Evolutionary conservation across 1,140 invertebrate genomes (phyloP), one percentile per base, ranked within the genome.

Genomic region (Diorhabda carinulata): DNA sequence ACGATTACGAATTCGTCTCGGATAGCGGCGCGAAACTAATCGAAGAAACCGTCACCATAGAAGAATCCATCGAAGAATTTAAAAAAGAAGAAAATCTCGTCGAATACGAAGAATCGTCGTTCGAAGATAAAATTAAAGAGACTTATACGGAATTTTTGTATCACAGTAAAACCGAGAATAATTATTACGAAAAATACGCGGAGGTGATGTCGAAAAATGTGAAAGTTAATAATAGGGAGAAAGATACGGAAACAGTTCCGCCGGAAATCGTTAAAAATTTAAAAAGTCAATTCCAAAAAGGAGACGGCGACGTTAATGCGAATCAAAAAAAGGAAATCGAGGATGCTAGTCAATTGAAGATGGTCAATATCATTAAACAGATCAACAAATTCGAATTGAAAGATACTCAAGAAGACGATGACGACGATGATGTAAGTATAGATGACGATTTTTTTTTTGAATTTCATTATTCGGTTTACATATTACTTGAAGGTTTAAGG

Each of bases 311-410:
- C 5, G 70, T 70, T 6, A 67, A 66, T 43, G 60, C 64, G 3
- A 57, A 44, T 7, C 60, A 65, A 8, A 72, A 72, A 62, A 72
- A 74, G 52, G 69, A 64, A n/a, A 40, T 9, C 47, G 66, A 70
- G 41, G 76, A 77, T 43, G 69, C 71, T 4, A 69, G 42, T 5
- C 66, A 77, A 58, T 43, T 76, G 68, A 78, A 78, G 58, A 70
- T 67, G 64, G 61, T 76, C 40, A 76, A 77, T 66, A 73, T 79
- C 44, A 77, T 78, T 70, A 76, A 78, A 52, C 77, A 80, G 60
- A 81, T 80, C 43, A 76, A 71, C 43, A 78, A 77, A 63, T 80
- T 80, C 66, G 80, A 80, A 64, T 69, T 64, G 43, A 72, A 67
- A 9, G 61, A 70, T 52, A 65, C 58, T 62, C n/a, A 67, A 67